A percentile compares a stretch with the other conserved stretches of the same genome.
phyloP scores from a whole-genome alignment of 2,888 invertebrate species.

The Conistra vaccinii region DNA sequence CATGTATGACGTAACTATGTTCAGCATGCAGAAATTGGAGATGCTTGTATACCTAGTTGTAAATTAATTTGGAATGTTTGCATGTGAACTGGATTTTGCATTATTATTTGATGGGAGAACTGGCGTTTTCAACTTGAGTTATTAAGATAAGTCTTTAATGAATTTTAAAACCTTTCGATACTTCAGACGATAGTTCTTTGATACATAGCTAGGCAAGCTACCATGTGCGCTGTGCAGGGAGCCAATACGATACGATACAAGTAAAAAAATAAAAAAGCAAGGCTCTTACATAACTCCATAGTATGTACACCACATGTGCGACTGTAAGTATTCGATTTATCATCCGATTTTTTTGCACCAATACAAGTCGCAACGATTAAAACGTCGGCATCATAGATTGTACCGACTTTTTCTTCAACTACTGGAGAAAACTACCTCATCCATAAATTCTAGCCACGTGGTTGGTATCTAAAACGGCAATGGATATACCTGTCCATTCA shows the following conservation, averaged over 20 bases:
- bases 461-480: conserved; percentile 48
- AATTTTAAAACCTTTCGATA: neutral
- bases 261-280: neutral
- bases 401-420: conserved; percentile 20
- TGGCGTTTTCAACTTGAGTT: neutral
- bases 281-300: neutral
- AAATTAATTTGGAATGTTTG: conserved; percentile 30
- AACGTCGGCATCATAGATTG: conserved; percentile 27
- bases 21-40: conserved; percentile 5
- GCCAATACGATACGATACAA: neutral
- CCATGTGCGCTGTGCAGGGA: neutral
- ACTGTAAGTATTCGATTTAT: conserved; percentile 16
- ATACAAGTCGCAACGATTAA: conserved; percentile 35
- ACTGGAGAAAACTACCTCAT: conserved; percentile 23
- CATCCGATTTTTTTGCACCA: conserved; percentile 28
- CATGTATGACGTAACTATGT: conserved; percentile 20
- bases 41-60: conserved; percentile 20
- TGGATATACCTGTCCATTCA: conserved; percentile 60
- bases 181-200: neutral
- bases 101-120: conserved; percentile 3
- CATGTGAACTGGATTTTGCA: conserved; percentile 9
- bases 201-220: neutral
- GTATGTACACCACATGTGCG: neutral
- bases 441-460: conserved; percentile 59
- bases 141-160: no score